A percentile compares a stretch with the other conserved stretches of the same genome.
Evolutionary conservation across 2,113 vertebrate species (phyloP).

Genomic region (Meleagris gallopavo): DNA sequence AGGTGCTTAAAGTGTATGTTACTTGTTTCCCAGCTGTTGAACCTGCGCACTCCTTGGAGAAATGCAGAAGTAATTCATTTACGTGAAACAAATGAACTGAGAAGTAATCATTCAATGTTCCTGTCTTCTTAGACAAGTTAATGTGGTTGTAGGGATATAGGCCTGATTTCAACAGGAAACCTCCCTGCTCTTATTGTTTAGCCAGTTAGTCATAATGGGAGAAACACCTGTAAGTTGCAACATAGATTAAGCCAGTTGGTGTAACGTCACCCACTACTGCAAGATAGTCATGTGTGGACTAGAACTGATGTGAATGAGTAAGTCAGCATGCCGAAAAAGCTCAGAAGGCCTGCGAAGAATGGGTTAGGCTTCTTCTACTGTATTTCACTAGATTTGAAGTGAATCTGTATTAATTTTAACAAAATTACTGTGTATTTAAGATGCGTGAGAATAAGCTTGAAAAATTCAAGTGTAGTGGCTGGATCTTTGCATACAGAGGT

Average conservation of each 20-base stretch:
- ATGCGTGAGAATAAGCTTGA: not conserved
- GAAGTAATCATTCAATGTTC: not conserved
- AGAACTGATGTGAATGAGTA: not conserved
- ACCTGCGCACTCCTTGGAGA: not conserved
- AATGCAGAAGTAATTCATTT: not conserved
- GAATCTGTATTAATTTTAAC: not conserved
- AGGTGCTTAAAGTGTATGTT: not conserved
- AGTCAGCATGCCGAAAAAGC: not conserved
- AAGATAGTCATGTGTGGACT: not conserved
- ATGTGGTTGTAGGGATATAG: not conserved
- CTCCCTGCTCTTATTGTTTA: not conserved
- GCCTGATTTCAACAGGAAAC: not conserved
- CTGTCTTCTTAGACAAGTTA: not conserved
- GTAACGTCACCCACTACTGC: fast-evolving
- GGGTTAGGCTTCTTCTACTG: not conserved
- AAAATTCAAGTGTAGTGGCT: not conserved
- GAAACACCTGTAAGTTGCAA: not conserved
- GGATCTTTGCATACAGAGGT: not conserved
- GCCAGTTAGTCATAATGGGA: not conserved
- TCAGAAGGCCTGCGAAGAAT: not conserved
- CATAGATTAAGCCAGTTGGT: not conserved
- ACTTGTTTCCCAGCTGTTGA: not conserved
- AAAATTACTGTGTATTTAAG: not conserved
- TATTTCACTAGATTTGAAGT: not conserved
- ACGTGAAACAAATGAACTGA: not conserved